Evolutionary conservation across 2,888 invertebrate species (phyloP).

Genomic region (Toxonevra muliebris): DNA sequence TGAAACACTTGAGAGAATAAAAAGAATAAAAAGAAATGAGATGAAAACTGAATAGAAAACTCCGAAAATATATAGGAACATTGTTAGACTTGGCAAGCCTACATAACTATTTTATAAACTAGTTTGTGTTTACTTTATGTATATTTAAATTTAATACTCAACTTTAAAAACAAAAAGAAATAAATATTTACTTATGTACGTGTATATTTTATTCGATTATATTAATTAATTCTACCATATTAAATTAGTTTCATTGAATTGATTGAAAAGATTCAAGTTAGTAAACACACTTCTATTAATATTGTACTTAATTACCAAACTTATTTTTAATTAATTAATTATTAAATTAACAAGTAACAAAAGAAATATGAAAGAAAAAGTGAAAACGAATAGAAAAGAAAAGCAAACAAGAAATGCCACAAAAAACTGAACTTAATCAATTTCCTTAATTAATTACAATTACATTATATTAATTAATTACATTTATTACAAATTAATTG

Average conservation of each 20-base stretch:
- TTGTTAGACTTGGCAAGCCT: too few relatives aligned
- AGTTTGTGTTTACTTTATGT: too few relatives aligned
- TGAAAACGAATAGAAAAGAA: neutral
- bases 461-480: constrained; percentile 9
- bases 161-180: neutral
- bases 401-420: neutral
- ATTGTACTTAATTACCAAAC: neutral
- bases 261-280: too few relatives aligned
- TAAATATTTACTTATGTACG: neutral
- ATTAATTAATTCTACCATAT: neutral
- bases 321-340: constrained; percentile 17
- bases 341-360: neutral
- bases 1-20: too few relatives aligned
- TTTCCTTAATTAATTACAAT: neutral
- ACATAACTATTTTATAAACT: too few relatives aligned
- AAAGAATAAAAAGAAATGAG: too few relatives aligned
- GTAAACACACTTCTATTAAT: neutral
- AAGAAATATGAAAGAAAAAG: neutral
- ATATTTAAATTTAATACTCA: neutral
- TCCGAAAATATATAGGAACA: too few relatives aligned
- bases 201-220: constrained; percentile 7
- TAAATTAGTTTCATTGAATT: too few relatives aligned
- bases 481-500: constrained; percentile 10
- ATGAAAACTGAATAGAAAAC: too few relatives aligned
- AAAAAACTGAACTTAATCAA: neutral